Evolutionary conservation across 2,797 vertebrate genomes (phyloP).

Genomic region (Merluccius polli): DNA sequence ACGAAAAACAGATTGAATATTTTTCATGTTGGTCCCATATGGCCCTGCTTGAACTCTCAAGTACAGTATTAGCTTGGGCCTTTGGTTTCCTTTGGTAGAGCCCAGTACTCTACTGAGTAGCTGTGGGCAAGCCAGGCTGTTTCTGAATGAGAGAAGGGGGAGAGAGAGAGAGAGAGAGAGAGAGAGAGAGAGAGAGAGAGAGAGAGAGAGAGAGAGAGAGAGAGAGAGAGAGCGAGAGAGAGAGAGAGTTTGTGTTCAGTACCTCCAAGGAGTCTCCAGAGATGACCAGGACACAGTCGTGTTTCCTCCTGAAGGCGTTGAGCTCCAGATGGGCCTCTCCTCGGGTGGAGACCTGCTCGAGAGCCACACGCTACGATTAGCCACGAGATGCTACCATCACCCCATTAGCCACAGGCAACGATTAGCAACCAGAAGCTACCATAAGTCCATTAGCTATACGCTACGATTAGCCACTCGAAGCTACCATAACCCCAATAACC

Average conservation of each 20-base stretch:
- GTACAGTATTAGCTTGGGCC: constrained; percentile 31
- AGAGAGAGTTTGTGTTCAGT: constrained; percentile 27
- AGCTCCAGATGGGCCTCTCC: constrained; percentile 96
- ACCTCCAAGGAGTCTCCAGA: constrained; percentile 97
- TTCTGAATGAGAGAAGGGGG: not conserved
- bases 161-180: too few relatives aligned
- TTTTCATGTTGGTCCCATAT: constrained; percentile 11
- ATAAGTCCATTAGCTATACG: constrained; percentile 16
- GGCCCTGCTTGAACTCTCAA: constrained; percentile 18
- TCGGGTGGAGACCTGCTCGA: constrained; percentile 82
- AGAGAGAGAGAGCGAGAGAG: not conserved
- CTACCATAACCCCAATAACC: not conserved
- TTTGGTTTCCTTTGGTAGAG: constrained; percentile 11
- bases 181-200: too few relatives aligned
- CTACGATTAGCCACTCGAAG: constrained; percentile 34
- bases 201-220: too few relatives aligned
- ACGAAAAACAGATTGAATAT: not conserved
- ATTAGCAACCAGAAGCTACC: not conserved
- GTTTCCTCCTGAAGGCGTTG: constrained; percentile 94
- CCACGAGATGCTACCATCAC: not conserved
- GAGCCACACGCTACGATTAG: constrained; percentile 45
- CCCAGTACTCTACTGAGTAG: constrained; percentile 12
- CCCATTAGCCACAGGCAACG: not conserved
- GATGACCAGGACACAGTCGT: constrained; percentile 95
- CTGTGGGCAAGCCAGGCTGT: not conserved